phyloP scores from a whole-genome alignment of 2,888 invertebrate species.

The Mesoligia furuncula region DNA sequence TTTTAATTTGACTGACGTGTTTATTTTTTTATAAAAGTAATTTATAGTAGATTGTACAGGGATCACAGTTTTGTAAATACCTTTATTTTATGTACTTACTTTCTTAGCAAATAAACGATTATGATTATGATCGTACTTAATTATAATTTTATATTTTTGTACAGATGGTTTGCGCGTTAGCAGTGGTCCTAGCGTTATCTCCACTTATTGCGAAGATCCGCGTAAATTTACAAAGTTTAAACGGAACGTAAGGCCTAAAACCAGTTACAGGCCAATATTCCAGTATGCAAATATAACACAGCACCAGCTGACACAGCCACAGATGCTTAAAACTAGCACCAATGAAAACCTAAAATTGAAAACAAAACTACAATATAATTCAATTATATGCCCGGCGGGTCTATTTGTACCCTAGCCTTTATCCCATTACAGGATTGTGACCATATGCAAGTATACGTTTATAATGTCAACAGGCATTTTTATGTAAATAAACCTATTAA shows the following conservation, averaged over 20 bases:
- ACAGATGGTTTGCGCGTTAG: neutral
- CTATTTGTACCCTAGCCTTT: slow-evolving; percentile 34
- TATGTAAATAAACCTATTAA: slow-evolving; percentile 71
- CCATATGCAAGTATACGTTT: slow-evolving; percentile 33
- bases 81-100: neutral
- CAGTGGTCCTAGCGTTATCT: slow-evolving; percentile 16
- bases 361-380: slow-evolving; percentile 37
- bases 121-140: neutral
- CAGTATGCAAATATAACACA: slow-evolving; percentile 40
- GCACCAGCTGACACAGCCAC: slow-evolving; percentile 43
- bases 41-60: too few relatives aligned
- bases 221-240: neutral
- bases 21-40: neutral
- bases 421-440: slow-evolving; percentile 26
- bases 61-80: too few relatives aligned
- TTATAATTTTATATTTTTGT: neutral
- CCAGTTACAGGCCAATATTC: slow-evolving; percentile 38
- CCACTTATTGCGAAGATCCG: neutral
- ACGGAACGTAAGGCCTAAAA: slow-evolving; percentile 14
- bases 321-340: slow-evolving; percentile 36
- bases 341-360: slow-evolving; percentile 56
- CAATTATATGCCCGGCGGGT: slow-evolving; percentile 32
- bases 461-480: slow-evolving; percentile 72
- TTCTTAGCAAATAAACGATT: neutral
- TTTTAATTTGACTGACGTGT: too few relatives aligned